Evolutionary conservation across 2,888 invertebrate species (phyloP).

Genomic region (Plagodis dolabraria): DNA sequence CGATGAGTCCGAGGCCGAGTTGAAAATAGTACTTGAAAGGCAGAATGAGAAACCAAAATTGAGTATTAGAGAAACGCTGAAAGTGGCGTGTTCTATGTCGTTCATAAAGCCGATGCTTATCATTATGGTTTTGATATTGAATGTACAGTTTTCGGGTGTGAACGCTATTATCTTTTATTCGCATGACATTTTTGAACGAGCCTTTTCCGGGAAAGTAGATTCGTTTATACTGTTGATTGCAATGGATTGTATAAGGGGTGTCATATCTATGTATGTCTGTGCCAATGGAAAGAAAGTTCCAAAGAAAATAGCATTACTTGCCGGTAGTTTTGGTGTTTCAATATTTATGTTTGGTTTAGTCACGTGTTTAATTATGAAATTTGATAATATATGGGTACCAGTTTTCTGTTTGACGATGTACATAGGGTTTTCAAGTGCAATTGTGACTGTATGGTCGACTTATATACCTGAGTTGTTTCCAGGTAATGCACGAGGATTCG

Average conservation of each 20-base stretch:
- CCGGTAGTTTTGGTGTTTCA: conserved; percentile 7
- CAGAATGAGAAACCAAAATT: conserved; percentile 15
- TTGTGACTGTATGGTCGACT: conserved; percentile 46
- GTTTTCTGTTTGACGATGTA: conserved; percentile 13
- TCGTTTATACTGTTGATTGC: conserved; percentile 18
- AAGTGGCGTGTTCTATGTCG: conserved; percentile 5
- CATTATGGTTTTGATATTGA: conserved; percentile 8
- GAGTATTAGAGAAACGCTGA: conserved; percentile 7
- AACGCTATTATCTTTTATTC: conserved; percentile 23
- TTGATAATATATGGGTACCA: conserved; percentile 14
- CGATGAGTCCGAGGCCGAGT: conserved; percentile 40
- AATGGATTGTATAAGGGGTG: conserved; percentile 9
- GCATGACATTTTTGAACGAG: conserved; percentile 12
- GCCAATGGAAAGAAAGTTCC: conserved; percentile 13
- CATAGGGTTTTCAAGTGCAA: conserved; percentile 32
- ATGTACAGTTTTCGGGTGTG: conserved; percentile 17
- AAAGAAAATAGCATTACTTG: conserved; percentile 12
- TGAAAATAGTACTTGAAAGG: conserved; percentile 32
- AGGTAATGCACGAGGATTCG: conserved; percentile 46
- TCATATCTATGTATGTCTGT: conserved; percentile 10
- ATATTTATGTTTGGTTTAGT: conserved; percentile 7
- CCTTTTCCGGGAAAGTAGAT: conserved; percentile 18
- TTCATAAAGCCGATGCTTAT: conserved; percentile 20
- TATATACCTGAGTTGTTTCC: conserved; percentile 52
- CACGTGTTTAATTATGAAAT: conserved; percentile 1